phyloP scores from a whole-genome alignment of 2,888 invertebrate genomes.

The Tenthredo livida region DNA sequence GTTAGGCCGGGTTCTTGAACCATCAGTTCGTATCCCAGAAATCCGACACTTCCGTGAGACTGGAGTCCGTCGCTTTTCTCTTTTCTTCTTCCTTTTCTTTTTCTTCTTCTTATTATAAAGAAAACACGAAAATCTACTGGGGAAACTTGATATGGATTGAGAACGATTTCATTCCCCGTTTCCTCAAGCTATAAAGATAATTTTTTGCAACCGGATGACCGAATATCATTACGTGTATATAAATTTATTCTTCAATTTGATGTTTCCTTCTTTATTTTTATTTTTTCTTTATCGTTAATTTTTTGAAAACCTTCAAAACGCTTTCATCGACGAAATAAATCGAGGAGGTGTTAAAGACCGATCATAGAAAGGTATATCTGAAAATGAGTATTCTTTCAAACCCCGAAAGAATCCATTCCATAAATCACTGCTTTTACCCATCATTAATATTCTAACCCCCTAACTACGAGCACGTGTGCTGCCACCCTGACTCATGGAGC shows the following conservation, averaged over 20 bases:
- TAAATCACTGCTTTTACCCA: slow-evolving; percentile 42
- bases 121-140: slow-evolving; percentile 10
- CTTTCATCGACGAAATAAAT: background rate
- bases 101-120: background rate
- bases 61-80: slow-evolving; percentile 4
- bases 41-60: slow-evolving; percentile 49
- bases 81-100: background rate
- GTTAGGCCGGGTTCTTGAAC: background rate
- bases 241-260: background rate
- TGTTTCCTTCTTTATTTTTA: background rate
- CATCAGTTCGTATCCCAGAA: slow-evolving; percentile 29
- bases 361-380: background rate
- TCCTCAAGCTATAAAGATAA: background rate
- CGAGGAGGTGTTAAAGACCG: background rate
- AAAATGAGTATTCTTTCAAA: background rate
- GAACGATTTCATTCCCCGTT: background rate
- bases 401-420: slow-evolving; percentile 13
- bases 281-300: too few species aligned
- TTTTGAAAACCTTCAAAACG: background rate
- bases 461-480: slow-evolving; percentile 46
- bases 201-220: background rate
- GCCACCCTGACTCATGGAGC: slow-evolving; percentile 44
- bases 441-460: slow-evolving; percentile 40
- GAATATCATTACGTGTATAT: background rate
- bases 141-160: slow-evolving; percentile 12